These are phyloP conservation scores for Steinernema scapterisci DNA, from an alignment of 2,888 invertebrate species.

Conservation along the genomic window DNA sequence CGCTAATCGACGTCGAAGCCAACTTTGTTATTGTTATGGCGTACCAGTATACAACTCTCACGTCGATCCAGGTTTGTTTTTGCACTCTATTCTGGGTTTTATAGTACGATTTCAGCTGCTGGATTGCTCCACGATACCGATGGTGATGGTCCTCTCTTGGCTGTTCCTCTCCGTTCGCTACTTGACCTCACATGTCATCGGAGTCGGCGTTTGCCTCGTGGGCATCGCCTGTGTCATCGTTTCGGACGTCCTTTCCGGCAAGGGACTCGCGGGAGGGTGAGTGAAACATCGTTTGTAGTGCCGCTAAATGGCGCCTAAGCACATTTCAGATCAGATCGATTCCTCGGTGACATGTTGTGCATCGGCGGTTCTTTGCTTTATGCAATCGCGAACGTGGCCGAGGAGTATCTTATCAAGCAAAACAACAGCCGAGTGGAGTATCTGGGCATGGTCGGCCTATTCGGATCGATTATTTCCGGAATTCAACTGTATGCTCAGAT, in stretches of 20 bases:
- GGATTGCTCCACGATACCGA: conserved; percentile 84
- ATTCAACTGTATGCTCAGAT: conserved; percentile 73
- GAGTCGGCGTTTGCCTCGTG: conserved; percentile 80
- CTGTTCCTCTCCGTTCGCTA: conserved; percentile 77
- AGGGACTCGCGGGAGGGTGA: conserved; percentile 48
- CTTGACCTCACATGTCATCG: conserved; percentile 77
- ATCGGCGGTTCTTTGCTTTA: conserved; percentile 80
- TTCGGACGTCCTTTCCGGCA: conserved; percentile 77
- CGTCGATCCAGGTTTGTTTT: conserved; percentile 75
- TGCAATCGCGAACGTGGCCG: conserved; percentile 79
- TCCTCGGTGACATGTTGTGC: conserved; percentile 83
- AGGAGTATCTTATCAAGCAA: conserved; percentile 82
- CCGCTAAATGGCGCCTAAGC: conserved; percentile 70
- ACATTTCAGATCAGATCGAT: conserved; percentile 73
- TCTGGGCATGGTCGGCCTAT: conserved; percentile 80
- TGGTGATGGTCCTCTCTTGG: conserved; percentile 74
- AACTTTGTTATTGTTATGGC: conserved; percentile 82
- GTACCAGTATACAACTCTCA: conserved; percentile 78
- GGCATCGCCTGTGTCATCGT: conserved; percentile 83
- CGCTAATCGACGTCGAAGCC: conserved; percentile 83
- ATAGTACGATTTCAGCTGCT: conserved; percentile 75
- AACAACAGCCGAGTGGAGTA: conserved; percentile 79
- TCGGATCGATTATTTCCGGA: conserved; percentile 79
- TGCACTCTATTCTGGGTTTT: neutral
- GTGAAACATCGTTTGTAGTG: conserved; percentile 53